Evolutionary conservation across 2,113 vertebrate species (phyloP).

Genomic region (Rhinopomastus cyanomelas): DNA sequence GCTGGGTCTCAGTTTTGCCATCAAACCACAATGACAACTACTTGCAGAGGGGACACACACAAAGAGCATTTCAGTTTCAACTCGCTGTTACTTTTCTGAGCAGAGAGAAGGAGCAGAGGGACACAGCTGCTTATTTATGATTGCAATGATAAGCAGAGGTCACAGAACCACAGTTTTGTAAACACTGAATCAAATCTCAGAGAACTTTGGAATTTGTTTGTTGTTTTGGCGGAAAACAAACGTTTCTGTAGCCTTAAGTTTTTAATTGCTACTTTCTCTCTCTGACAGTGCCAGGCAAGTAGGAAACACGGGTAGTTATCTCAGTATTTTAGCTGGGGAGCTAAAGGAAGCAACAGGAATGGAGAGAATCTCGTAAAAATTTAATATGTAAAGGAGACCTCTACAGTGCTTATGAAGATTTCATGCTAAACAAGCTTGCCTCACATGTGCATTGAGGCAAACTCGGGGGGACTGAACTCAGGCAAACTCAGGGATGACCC

Average conservation of each 20-base stretch:
- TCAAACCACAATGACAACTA: background rate
- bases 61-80: background rate
- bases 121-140: background rate
- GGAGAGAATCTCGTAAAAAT: background rate
- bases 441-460: background rate
- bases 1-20: background rate
- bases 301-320: background rate
- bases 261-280: background rate
- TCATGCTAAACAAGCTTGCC: background rate
- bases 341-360: background rate
- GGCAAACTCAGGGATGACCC: background rate
- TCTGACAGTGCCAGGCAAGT: background rate
- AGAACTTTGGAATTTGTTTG: constrained; percentile 24
- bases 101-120: background rate
- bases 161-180: constrained; percentile 16
- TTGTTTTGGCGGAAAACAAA: constrained; percentile 27
- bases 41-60: background rate
- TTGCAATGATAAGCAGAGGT: constrained; percentile 22
- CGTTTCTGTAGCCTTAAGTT: background rate
- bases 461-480: background rate
- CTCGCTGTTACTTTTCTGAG: background rate
- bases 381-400: background rate
- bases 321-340: background rate
- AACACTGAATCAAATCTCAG: constrained; percentile 32
- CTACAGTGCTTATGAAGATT: background rate